phyloP scores from a whole-genome alignment of 2,888 invertebrate species.

The Brenthis daphne region DNA sequence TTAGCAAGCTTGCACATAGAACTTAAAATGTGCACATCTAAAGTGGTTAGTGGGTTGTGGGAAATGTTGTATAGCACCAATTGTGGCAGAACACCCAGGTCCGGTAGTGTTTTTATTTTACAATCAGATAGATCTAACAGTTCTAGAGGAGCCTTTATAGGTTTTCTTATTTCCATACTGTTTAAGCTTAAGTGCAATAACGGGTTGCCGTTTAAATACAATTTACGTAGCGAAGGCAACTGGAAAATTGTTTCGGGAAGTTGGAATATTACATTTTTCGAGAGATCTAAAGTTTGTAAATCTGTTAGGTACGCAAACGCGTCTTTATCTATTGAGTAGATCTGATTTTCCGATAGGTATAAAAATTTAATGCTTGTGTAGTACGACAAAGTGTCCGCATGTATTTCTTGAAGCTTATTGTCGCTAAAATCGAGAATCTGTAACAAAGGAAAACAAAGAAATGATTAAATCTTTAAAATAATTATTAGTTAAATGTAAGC shows the following conservation, averaged over 20 bases:
- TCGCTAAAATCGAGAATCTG: slow-evolving; percentile 83
- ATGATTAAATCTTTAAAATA: background rate
- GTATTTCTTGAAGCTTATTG: slow-evolving; percentile 79
- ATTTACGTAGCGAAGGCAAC: slow-evolving; percentile 82
- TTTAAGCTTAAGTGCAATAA: slow-evolving; percentile 66
- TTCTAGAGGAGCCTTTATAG: slow-evolving; percentile 82
- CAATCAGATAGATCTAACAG: slow-evolving; percentile 84
- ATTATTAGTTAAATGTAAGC: too few species aligned
- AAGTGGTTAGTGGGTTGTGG: slow-evolving; percentile 73
- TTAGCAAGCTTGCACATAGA: slow-evolving; percentile 83
- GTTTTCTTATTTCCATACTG: slow-evolving; percentile 68
- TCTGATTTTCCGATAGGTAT: slow-evolving; percentile 83
- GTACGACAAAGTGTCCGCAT: slow-evolving; percentile 71
- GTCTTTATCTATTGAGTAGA: slow-evolving; percentile 78
- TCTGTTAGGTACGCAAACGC: slow-evolving; percentile 74
- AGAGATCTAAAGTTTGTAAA: slow-evolving; percentile 81
- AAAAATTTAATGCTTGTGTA: slow-evolving; percentile 79
- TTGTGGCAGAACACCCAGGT: slow-evolving; percentile 83
- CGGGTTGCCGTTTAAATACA: slow-evolving; percentile 82
- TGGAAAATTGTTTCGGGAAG: slow-evolving; percentile 79
- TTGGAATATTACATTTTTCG: slow-evolving; percentile 76
- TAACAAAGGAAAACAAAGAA: slow-evolving; percentile 41
- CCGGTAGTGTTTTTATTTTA: slow-evolving; percentile 80
- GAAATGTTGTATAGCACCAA: slow-evolving; percentile 84
- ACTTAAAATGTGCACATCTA: slow-evolving; percentile 81